Percentiles rank a stretch among this genome's conserved stretches.
Conservation (phyloP, 1,140 invertebrate species). For the Drosophila nebulosa region DNA sequence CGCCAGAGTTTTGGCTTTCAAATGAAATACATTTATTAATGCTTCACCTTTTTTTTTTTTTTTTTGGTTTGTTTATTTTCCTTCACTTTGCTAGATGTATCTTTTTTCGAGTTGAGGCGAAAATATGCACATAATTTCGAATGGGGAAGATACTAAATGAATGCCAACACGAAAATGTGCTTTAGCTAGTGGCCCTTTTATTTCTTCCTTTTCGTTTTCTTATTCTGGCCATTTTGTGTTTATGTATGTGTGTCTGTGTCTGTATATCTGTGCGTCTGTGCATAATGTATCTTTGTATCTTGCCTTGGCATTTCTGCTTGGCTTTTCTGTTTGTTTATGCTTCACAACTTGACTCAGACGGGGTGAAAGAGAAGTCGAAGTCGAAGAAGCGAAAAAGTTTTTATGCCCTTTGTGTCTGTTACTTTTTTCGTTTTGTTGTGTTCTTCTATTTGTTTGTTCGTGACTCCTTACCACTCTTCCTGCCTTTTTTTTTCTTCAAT, state of each 20-base stretch:
- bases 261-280: conserved; percentile 52
- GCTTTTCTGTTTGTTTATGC: conserved; percentile 57
- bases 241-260: conserved; percentile 30
- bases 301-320: conserved; percentile 25
- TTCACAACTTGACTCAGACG: conserved; percentile 50
- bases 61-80: neutral
- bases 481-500: neutral
- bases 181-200: conserved; percentile 21
- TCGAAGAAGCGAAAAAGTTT: conserved; percentile 60
- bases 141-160: conserved; percentile 30
- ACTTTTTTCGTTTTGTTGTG: conserved; percentile 3
- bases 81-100: conserved; percentile 5
- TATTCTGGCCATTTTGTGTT: conserved; percentile 33
- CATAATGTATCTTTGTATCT: conserved; percentile 60
- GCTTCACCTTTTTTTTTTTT: conserved; percentile 2
- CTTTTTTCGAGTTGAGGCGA: neutral
- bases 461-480: conserved; percentile 11
- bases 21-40: conserved; percentile 61
- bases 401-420: conserved; percentile 68
- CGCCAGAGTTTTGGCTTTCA: conserved; percentile 34
- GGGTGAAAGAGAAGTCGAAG: neutral
- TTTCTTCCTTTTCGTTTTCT: conserved; percentile 12
- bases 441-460: conserved; percentile 51
- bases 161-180: conserved; percentile 51
- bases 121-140: conserved; percentile 47